A percentile compares a stretch with the other conserved stretches of the same genome.
phyloP scores from a whole-genome alignment of 1,140 invertebrate species.

The Drosophila bocqueti region DNA sequence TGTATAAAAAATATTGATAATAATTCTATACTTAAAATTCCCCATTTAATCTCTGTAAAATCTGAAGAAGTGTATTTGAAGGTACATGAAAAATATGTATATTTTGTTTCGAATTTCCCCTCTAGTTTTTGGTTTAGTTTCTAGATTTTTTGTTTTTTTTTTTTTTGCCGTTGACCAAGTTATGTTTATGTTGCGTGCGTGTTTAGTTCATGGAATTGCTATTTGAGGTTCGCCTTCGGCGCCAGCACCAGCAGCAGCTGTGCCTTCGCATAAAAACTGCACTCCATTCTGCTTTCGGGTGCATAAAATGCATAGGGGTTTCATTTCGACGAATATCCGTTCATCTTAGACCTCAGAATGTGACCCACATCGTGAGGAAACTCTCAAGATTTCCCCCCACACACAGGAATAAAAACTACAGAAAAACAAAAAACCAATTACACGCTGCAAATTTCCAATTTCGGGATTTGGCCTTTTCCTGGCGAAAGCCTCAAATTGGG shows the following conservation, averaged over 20 bases:
- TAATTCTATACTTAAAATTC: background rate
- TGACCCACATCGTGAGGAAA: slow-evolving; percentile 42
- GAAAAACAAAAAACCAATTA: slow-evolving; percentile 59
- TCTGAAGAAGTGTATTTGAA: background rate
- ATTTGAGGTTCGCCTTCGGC: slow-evolving; percentile 60
- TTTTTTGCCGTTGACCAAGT: slow-evolving; percentile 26
- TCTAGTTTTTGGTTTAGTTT: background rate
- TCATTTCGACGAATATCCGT: slow-evolving; percentile 1
- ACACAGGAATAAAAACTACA: background rate
- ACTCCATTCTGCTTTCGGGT: slow-evolving; percentile 4
- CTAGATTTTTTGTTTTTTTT: background rate
- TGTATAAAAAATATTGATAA: background rate
- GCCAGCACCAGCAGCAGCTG: slow-evolving; percentile 4
- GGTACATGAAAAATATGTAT: background rate
- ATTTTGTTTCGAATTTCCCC: background rate
- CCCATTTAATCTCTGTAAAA: background rate
- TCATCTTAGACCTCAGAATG: slow-evolving; percentile 2
- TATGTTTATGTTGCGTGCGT: slow-evolving; percentile 68
- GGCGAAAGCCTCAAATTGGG: slow-evolving; percentile 22
- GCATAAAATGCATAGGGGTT: slow-evolving; percentile 18
- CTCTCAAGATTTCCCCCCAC: slow-evolving; percentile 2
- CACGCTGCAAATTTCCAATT: slow-evolving; percentile 43
- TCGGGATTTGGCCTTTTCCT: slow-evolving; percentile 20
- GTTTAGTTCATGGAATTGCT: slow-evolving; percentile 68
- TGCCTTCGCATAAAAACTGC: slow-evolving; percentile 25